Evolutionary conservation across 2,797 vertebrate species (phyloP).

Genomic region (Silurus lanzhouensis): DNA sequence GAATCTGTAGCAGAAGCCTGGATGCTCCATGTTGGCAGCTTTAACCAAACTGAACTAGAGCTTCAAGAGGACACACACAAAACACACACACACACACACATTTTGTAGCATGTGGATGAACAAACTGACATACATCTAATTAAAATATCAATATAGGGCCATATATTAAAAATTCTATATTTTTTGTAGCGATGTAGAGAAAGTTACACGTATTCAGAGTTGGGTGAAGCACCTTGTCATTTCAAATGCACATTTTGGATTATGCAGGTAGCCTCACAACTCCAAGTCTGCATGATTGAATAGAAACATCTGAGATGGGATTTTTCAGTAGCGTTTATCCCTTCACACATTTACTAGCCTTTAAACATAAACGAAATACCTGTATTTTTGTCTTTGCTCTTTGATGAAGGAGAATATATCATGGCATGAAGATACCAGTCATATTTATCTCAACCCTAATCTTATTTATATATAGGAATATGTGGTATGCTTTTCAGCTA

Average conservation of each 20-base stretch:
- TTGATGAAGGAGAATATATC: not conserved
- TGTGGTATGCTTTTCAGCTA: not conserved
- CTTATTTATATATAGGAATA: not conserved
- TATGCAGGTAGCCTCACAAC: not conserved
- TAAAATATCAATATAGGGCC: not conserved
- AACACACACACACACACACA: not conserved
- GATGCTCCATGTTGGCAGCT: not conserved
- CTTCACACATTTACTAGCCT: not conserved
- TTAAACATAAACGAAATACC: no score
- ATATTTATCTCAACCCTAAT: not conserved
- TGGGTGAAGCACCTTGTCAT: not conserved
- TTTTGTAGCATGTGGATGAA: no score
- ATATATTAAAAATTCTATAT: not conserved
- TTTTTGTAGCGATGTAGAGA: no score
- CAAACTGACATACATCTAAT: not conserved
- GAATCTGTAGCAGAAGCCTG: constrained; percentile 2
- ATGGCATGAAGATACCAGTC: not conserved
- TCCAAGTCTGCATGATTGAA: not conserved
- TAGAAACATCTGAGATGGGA: not conserved
- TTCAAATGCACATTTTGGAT: not conserved
- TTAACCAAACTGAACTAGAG: not conserved
- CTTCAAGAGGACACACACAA: not conserved
- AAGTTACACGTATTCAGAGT: not conserved
- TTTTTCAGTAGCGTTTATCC: not conserved
- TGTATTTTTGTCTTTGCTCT: not conserved